Evolutionary conservation across 2,888 invertebrate genomes (phyloP), one percentile per base, ranked within the genome.

Genomic region (Thymelicus sylvestris): DNA sequence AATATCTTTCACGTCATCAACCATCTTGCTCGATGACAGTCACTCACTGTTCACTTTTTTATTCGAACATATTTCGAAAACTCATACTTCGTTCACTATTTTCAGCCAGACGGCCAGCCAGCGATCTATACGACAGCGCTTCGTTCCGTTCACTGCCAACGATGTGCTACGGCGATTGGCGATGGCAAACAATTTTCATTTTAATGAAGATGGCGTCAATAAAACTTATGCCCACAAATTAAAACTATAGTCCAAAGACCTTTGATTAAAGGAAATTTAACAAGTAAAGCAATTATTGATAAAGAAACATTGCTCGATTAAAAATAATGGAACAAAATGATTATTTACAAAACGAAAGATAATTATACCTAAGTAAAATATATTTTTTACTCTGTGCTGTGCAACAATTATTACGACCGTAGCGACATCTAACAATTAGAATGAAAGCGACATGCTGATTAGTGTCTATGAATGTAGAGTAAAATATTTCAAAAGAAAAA

Each of bases 31-130:
- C 84, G 89, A 90, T 92, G 92, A 93, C 92, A 92, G 89, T 90
- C 90, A 91, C 91, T 89, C 90, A 92, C 91, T 89, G 86, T 85
- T 85, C 93, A 93, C 92, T 93, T 92, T 92, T 90, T 92, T 93
- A 92, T 89, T 92, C 91, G 89, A 92, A 91, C 92, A 93, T 93
- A 91, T 93, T 91, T 92, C 90, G 90, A 92, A 92, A 92, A 93
- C 91, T 92, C 92, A 92, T 91, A 91, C 88, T 92, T 91, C 90
- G 88, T 92, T 92, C 93, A 93, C 92, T 92, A 93, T 92, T 91
- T 93, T 90, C 93, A 92, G 93, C 90, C 83, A 82, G 83, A 80
- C 91, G 88, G 89, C 88, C 86, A 90, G 90, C 90, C 87, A 90
- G 90, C 92, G 89, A 93, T 92, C 92, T 91, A 91, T 90, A 91